Evolutionary conservation across 2,113 vertebrate species (phyloP).

Genomic region (Mus spicilegus): DNA sequence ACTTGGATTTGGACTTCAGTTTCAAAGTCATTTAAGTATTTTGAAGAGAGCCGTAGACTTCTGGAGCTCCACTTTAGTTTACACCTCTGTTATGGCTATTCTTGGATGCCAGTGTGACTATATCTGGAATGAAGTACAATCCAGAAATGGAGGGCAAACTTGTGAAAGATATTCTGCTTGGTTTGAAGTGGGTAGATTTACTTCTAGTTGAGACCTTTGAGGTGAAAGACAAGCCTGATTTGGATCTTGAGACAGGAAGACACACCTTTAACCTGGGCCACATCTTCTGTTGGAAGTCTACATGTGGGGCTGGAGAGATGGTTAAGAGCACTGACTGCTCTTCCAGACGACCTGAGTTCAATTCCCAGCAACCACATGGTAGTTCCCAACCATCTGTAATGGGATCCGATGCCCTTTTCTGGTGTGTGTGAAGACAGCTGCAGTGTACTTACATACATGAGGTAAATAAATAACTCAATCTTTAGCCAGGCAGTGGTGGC

Average conservation of each 20-base stretch:
- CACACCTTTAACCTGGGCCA: background rate
- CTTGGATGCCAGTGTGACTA: background rate
- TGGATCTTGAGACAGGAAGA: background rate
- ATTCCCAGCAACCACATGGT: too few relatives aligned
- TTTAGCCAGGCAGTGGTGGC: too few relatives aligned
- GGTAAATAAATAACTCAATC: too few relatives aligned
- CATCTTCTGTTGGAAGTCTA: background rate
- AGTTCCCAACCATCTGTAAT: too few relatives aligned
- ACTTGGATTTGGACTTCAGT: slow-evolving; percentile 34
- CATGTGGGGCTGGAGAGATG: too few relatives aligned
- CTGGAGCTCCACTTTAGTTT: background rate
- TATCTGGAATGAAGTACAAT: background rate
- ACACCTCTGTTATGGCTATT: background rate
- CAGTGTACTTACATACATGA: too few relatives aligned
- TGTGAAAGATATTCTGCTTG: background rate
- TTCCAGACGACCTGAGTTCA: too few relatives aligned
- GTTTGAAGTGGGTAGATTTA: background rate
- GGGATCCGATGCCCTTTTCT: too few relatives aligned
- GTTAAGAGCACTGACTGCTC: too few relatives aligned
- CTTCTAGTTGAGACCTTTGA: background rate
- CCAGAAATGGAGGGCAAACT: background rate
- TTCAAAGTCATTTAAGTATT: slow-evolving; percentile 14
- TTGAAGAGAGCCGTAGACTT: slow-evolving; percentile 16
- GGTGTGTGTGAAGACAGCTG: too few relatives aligned
- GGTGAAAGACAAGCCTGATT: background rate